These are phyloP conservation scores for Hestina assimilis DNA, from an alignment of 1,140 invertebrate genomes.

Conservation along the genomic window DNA sequence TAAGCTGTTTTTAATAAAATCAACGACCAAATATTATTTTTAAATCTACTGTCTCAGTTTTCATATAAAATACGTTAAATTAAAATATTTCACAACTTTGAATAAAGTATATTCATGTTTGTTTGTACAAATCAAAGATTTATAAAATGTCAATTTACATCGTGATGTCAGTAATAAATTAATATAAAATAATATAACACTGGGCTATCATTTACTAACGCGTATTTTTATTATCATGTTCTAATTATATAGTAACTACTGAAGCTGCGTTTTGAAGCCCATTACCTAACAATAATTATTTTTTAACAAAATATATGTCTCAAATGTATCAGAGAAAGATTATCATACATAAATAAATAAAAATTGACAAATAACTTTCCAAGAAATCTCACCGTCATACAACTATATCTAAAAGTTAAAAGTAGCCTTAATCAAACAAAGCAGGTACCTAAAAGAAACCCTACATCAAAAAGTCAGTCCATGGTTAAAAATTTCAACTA, in stretches of 20 bases:
- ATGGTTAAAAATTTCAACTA: slow-evolving; percentile 13
- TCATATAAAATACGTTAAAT: no score
- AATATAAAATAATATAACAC: slow-evolving; percentile 6
- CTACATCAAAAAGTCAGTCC: slow-evolving; percentile 51
- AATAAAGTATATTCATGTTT: background rate
- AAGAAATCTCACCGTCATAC: slow-evolving; percentile 15
- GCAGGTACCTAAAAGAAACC: slow-evolving; percentile 56
- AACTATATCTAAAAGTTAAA: slow-evolving; percentile 32
- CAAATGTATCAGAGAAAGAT: background rate
- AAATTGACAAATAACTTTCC: slow-evolving; percentile 3
- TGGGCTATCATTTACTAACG: background rate
- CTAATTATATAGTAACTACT: no score
- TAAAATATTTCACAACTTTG: background rate
- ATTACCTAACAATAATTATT: background rate
- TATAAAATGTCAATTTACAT: slow-evolving; percentile 4
- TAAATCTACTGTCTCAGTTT: background rate
- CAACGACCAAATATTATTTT: background rate
- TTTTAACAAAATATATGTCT: background rate
- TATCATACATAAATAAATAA: background rate
- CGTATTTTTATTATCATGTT: no score
- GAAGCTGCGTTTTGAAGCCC: background rate
- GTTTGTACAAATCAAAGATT: background rate
- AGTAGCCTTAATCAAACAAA: slow-evolving; percentile 34
- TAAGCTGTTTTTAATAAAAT: background rate
- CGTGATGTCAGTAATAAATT: slow-evolving; percentile 7